A percentile compares a stretch with the other conserved stretches of the same genome.
Evolutionary conservation across 2,113 vertebrate species (phyloP).

Genomic region (Hydrochoerus hydrochaeris): DNA sequence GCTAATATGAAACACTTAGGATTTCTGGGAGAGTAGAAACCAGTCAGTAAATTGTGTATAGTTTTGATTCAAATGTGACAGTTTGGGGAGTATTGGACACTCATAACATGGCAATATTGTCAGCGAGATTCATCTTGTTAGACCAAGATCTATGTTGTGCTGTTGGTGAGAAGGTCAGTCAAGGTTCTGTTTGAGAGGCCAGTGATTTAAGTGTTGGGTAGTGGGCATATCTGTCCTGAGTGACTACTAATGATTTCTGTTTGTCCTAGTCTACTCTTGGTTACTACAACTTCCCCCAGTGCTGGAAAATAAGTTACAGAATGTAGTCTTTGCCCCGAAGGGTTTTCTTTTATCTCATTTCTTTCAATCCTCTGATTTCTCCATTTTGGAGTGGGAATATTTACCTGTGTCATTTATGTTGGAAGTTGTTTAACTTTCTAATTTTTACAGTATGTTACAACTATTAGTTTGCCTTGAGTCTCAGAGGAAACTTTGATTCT

Average conservation of each 20-base stretch:
- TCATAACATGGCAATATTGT: neutral
- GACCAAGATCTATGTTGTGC: too few relatives aligned
- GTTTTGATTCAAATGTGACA: neutral
- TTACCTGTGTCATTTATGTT: neutral
- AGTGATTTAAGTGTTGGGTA: neutral
- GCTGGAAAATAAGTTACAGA: neutral
- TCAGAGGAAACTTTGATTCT: neutral
- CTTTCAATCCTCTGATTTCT: neutral
- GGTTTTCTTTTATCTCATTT: neutral
- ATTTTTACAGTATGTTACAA: neutral
- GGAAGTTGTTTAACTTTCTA: neutral
- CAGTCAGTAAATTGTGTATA: neutral
- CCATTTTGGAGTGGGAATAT: neutral
- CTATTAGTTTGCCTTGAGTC: neutral
- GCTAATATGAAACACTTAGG: constrained; percentile 16
- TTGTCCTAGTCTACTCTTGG: neutral
- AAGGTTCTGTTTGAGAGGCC: neutral
- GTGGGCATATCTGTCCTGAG: neutral
- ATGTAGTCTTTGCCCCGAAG: neutral
- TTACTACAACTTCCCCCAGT: neutral
- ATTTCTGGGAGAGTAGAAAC: neutral
- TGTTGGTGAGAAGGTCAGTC: neutral
- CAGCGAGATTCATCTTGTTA: neutral
- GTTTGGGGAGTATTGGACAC: neutral
- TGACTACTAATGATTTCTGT: neutral